Evolutionary conservation across 2,888 invertebrate species (phyloP), one percentile per base, ranked within the genome.

Genomic region (Tipula lateralis): DNA sequence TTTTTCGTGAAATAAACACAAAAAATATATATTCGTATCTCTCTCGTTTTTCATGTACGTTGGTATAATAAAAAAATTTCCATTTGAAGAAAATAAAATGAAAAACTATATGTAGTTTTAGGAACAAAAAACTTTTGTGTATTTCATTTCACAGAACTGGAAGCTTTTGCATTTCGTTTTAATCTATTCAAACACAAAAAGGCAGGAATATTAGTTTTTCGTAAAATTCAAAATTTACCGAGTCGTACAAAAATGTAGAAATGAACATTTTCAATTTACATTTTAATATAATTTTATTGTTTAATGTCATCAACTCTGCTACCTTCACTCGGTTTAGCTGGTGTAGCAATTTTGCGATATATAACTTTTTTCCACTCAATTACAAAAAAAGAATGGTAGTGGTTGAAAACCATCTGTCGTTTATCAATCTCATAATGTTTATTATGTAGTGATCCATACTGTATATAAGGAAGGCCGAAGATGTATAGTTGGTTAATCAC

Each of bases 51-150:
- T 4, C 29, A 13, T 80, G 80, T 29, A 30, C 24, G 16, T 82
- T n/a, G n/a, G n/a, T n/a, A n/a, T n/a, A n/a, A 29, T 81, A 29
- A 81, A 81, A 81, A 12, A 30, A 82, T 82, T 82, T 82, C 30
- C 82, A 30, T 82, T 82, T 82, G 6, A 30, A 82, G 29, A 30
- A 30, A 82, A 82, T 82, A 82, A 82, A 82, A 32, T 30, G 7
- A 16, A 82, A 30, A 30, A 16, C 13, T 82, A 9, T 66, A 5
- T 50, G 44, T 50, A 50, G 16, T 50, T 50, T 50, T 50, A 50
- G 44, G 44, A 50, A 50, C 44, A 50, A 50, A 50, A 50, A 50
- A 50, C 16, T 50, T n/a, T 50, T 39, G 9, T 39, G n/a, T n/a
- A n/a, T n/a, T n/a, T n/a, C n/a, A 3, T 39, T 13, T 13, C 16